phyloP scores from a whole-genome alignment of 2,888 invertebrate genomes.

The Troilus luridus region DNA sequence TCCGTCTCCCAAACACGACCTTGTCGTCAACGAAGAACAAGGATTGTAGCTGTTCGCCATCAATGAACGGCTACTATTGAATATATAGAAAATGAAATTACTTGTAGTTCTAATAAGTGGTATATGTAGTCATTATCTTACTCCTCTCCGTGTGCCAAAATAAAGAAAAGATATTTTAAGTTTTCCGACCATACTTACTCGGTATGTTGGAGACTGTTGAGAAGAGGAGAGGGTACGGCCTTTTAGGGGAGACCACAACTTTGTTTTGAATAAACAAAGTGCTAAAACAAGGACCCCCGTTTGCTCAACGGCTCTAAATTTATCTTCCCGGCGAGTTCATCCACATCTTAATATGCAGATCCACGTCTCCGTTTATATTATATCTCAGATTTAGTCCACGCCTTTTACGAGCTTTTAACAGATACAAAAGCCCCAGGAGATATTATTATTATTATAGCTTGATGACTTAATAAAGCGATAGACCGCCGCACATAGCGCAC shows the following conservation, averaged over 20 bases:
- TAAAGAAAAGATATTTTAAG: too few relatives aligned
- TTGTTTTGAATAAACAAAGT: conserved; percentile 38
- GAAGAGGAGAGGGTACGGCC: neutral
- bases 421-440: neutral
- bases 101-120: too few relatives aligned
- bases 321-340: neutral
- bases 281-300: conserved; percentile 21
- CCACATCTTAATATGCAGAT: conserved; percentile 3
- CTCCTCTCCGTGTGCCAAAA: too few relatives aligned
- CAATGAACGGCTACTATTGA: too few relatives aligned
- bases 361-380: neutral
- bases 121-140: too few relatives aligned
- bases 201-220: neutral
- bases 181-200: too few relatives aligned
- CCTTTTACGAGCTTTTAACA: conserved; percentile 30
- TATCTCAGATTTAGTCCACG: neutral
- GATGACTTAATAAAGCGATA: conserved; percentile 4
- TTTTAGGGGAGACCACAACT: neutral
- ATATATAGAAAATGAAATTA: too few relatives aligned
- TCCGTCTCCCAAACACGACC: too few relatives aligned
- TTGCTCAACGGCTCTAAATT: neutral
- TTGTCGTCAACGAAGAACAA: too few relatives aligned
- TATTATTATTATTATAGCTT: neutral
- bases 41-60: too few relatives aligned
- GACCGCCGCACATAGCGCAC: conserved; percentile 19